Conservation (phyloP, 2,797 vertebrate genomes). For the Yasuhikotakia modesta region DNA sequence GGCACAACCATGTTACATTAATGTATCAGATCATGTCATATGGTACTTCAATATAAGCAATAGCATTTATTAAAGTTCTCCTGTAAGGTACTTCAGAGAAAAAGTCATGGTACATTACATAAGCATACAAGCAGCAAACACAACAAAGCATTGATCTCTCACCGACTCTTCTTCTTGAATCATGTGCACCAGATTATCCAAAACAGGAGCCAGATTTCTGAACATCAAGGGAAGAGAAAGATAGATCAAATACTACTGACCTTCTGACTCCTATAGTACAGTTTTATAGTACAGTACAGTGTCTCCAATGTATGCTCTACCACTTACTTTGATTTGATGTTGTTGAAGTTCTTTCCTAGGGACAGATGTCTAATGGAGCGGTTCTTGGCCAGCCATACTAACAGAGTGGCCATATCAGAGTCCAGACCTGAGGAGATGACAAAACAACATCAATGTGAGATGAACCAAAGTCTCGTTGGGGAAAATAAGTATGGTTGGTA, state of each 20-base stretch:
- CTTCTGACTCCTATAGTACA: neutral
- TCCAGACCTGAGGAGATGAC: constrained; percentile 83
- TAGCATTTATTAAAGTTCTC: too few species aligned
- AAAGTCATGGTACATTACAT: neutral
- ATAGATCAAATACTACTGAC: constrained; percentile 44
- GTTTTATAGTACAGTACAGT: too few species aligned
- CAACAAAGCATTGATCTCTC: constrained; percentile 64
- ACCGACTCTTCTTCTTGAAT: constrained; percentile 98
- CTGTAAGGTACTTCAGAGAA: too few species aligned
- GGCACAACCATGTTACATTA: too few species aligned
- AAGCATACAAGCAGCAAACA: neutral
- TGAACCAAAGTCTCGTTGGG: neutral
- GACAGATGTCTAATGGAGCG: constrained; percentile 93
- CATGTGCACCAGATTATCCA: constrained; percentile 97
- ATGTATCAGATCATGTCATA: neutral
- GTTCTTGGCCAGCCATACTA: constrained; percentile 97
- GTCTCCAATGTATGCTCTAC: neutral
- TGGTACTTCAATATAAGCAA: neutral
- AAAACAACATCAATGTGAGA: neutral
- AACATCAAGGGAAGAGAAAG: constrained; percentile 63
- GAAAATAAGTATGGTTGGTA: too few species aligned
- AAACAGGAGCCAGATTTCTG: constrained; percentile 92
- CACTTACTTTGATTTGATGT: constrained; percentile 97
- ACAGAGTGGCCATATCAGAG: constrained; percentile 90
- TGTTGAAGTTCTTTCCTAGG: constrained; percentile 97